Conservation (phyloP, 2,888 invertebrate genomes). For the Chymomyza procnemis region DNA sequence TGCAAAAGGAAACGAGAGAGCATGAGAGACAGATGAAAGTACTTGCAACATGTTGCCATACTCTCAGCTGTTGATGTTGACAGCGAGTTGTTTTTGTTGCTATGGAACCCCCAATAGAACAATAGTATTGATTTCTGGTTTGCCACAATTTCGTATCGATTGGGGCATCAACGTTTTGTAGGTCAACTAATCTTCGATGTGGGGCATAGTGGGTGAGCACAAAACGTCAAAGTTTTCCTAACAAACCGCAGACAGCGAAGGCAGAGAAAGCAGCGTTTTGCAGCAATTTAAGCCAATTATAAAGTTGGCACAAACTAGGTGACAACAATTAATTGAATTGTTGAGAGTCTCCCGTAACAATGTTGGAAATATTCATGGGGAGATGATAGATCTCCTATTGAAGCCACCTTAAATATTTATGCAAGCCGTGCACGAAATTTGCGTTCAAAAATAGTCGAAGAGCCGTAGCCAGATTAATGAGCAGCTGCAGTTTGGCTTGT, state of each 20-base stretch:
- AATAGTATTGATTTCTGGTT: neutral
- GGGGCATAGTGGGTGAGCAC: slow-evolving; percentile 10
- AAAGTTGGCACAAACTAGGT: slow-evolving; percentile 18
- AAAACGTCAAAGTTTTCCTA: neutral
- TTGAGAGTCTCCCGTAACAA: slow-evolving; percentile 13
- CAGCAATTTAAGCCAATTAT: slow-evolving; percentile 30
- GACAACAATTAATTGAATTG: slow-evolving; percentile 25
- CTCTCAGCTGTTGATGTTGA: slow-evolving; percentile 24
- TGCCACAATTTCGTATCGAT: slow-evolving; percentile 20
- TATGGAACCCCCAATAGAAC: neutral
- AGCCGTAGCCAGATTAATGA: slow-evolving; percentile 31
- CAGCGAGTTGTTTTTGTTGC: slow-evolving; percentile 2
- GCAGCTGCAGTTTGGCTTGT: slow-evolving; percentile 18
- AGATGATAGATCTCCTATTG: slow-evolving; percentile 9
- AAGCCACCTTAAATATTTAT: neutral
- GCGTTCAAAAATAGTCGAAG: neutral
- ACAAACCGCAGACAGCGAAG: neutral
- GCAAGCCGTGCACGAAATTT: slow-evolving; percentile 6
- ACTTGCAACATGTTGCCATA: slow-evolving; percentile 28
- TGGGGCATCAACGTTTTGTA: slow-evolving; percentile 21
- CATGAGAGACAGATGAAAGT: slow-evolving; percentile 14
- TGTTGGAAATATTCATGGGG: neutral
- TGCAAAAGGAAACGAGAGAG: neutral
- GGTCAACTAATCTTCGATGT: slow-evolving; percentile 20
- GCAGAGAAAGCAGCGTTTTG: slow-evolving; percentile 3